These are phyloP conservation scores for Pseudoatta argentina DNA, from an alignment of 1,140 invertebrate species.

Conservation along the genomic window DNA sequence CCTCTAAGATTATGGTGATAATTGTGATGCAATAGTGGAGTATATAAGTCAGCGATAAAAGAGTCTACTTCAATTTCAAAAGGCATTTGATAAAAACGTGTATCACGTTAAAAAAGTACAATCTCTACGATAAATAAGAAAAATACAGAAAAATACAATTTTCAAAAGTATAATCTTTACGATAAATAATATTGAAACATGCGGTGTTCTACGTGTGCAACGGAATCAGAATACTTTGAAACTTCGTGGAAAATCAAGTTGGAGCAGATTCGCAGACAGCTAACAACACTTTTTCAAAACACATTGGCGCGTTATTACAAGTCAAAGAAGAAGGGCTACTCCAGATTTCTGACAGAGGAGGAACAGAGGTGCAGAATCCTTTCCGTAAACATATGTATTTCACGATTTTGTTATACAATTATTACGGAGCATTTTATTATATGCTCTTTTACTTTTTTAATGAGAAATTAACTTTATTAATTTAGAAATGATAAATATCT, in stretches of 20 bases:
- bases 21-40: background rate
- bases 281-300: slow-evolving; percentile 74
- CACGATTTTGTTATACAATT: background rate
- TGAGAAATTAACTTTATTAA: background rate
- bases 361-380: slow-evolving; percentile 83
- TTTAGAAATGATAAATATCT: background rate
- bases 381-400: background rate
- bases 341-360: slow-evolving; percentile 87
- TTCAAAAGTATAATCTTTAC: background rate
- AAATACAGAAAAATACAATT: background rate
- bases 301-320: slow-evolving; percentile 63
- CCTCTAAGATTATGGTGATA: background rate
- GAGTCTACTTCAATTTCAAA: background rate
- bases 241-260: slow-evolving; percentile 82
- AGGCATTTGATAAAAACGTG: background rate
- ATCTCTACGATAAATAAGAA: background rate
- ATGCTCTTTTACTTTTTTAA: background rate
- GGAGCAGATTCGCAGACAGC: slow-evolving; percentile 75
- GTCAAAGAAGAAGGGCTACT: slow-evolving; percentile 85
- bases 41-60: background rate
- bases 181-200: slow-evolving; percentile 6
- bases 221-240: slow-evolving; percentile 82
- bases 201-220: slow-evolving; percentile 42
- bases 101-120: background rate
- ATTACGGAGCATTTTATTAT: background rate